These are phyloP conservation scores for Glaucidium brasilianum DNA, from an alignment of 2,113 vertebrate species.

Conservation along the genomic window DNA sequence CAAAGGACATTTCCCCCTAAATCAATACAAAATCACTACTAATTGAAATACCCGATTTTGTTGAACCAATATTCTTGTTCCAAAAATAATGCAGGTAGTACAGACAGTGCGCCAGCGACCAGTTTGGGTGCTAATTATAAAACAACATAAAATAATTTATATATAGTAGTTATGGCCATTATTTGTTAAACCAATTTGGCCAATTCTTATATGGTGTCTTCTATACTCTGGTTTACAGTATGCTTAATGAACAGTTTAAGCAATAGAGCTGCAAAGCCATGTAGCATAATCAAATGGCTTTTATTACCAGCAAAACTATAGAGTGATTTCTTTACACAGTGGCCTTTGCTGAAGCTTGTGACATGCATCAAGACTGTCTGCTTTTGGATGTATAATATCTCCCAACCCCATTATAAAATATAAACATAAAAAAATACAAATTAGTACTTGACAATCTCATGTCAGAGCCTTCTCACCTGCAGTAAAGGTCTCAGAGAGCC, in stretches of 20 bases:
- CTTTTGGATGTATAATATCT: not conserved
- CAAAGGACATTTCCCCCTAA: not conserved
- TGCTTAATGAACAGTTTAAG: not conserved
- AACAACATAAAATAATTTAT: not conserved
- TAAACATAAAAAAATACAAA: not conserved
- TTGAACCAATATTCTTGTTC: not conserved
- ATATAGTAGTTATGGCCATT: not conserved
- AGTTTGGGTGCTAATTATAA: not conserved
- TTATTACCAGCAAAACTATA: not conserved
- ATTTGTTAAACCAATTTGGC: not conserved
- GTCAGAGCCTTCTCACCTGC: constrained; percentile 77
- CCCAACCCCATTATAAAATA: not conserved
- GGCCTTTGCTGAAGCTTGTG: not conserved
- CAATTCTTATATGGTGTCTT: not conserved
- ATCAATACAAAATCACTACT: not conserved
- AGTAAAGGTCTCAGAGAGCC: constrained; percentile 89
- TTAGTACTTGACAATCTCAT: not conserved
- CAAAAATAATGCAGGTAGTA: not conserved
- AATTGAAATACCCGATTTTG: not conserved
- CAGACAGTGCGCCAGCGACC: not conserved
- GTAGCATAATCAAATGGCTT: not conserved
- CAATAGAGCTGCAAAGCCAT: not conserved
- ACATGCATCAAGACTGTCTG: not conserved
- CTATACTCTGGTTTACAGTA: not conserved
- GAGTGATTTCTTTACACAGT: not conserved